Conservation (phyloP, 2,888 invertebrate genomes). For the Unio pictorum region DNA sequence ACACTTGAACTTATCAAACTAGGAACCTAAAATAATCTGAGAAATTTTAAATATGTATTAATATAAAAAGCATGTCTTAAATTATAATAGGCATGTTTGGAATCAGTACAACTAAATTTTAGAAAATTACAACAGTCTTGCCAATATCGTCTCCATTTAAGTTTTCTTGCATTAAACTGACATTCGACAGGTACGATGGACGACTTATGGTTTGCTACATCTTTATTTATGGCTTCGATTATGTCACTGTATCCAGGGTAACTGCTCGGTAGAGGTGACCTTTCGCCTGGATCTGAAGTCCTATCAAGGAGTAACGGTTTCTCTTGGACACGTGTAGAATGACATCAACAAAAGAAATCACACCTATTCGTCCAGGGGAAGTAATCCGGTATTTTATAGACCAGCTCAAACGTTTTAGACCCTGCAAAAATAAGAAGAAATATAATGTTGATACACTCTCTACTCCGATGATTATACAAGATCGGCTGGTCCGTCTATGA, state of each 20-base stretch:
- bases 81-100: constrained; percentile 13
- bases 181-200: constrained; percentile 48
- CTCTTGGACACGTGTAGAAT: constrained; percentile 61
- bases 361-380: constrained; percentile 60
- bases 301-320: constrained; percentile 73
- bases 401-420: constrained; percentile 65
- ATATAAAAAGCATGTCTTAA: too few species aligned
- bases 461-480: too few species aligned
- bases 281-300: constrained; percentile 71
- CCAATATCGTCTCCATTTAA: constrained; percentile 65
- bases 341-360: constrained; percentile 50
- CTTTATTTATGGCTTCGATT: constrained; percentile 36
- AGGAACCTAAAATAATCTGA: too few species aligned
- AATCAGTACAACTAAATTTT: constrained; percentile 51
- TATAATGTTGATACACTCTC: too few species aligned
- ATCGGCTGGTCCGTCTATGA: too few species aligned
- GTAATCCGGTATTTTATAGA: constrained; percentile 64
- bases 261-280: constrained; percentile 57
- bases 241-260: constrained; percentile 30
- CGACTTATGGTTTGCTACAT: constrained; percentile 47
- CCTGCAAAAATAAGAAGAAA: constrained; percentile 26
- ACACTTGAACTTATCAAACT: too few species aligned
- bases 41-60: too few species aligned
- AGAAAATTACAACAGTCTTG: constrained; percentile 71
- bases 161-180: constrained; percentile 54